Evolutionary conservation across 1,140 invertebrate genomes (phyloP).

Genomic region (Teleopsis dalmanni): DNA sequence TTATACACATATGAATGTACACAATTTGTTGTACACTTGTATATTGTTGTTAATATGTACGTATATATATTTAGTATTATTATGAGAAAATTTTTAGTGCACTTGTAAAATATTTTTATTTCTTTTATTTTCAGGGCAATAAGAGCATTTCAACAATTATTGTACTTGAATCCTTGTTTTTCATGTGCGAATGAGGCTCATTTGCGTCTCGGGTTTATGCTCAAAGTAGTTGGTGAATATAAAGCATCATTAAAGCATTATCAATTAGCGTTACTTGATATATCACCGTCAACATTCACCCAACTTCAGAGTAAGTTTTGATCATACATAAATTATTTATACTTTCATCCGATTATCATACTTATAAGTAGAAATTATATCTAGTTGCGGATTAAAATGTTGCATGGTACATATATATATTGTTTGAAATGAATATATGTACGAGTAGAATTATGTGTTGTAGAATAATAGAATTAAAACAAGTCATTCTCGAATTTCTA

Average conservation of each 20-base stretch:
- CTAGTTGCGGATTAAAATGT: background rate
- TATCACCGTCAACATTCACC: slow-evolving; percentile 59
- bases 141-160: slow-evolving; percentile 75
- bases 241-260: slow-evolving; percentile 80
- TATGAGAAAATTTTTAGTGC: no score
- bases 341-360: background rate
- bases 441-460: background rate
- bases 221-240: slow-evolving; percentile 78
- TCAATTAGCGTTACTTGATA: slow-evolving; percentile 70
- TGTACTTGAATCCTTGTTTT: slow-evolving; percentile 81
- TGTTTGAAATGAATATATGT: background rate
- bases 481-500: background rate
- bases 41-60: no score
- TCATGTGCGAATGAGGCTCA: slow-evolving; percentile 81
- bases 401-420: background rate
- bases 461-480: background rate
- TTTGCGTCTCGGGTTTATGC: slow-evolving; percentile 81
- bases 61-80: no score
- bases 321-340: background rate
- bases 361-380: background rate
- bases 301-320: slow-evolving; percentile 66
- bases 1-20: no score
- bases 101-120: no score
- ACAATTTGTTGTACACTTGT: no score
- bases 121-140: slow-evolving; percentile 58